These are phyloP conservation scores for Macrophya alboannulata DNA, from an alignment of 2,888 invertebrate species.

Conservation along the genomic window DNA sequence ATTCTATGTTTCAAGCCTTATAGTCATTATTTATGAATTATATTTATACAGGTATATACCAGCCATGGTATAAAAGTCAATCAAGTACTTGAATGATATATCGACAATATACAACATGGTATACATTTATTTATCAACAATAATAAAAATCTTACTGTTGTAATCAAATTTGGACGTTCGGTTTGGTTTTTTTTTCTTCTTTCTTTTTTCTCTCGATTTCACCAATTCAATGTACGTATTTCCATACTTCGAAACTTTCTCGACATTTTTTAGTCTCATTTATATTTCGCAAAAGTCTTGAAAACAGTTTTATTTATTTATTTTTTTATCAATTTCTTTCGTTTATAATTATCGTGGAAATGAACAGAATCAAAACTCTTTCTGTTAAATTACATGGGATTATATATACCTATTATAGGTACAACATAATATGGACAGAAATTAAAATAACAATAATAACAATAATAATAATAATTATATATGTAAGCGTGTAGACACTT, in stretches of 20 bases:
- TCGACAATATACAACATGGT: too few species aligned
- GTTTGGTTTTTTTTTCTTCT: too few species aligned
- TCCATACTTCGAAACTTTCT: too few species aligned
- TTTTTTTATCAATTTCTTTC: too few species aligned
- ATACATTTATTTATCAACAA: too few species aligned
- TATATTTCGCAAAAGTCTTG: too few species aligned
- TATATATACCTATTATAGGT: not conserved
- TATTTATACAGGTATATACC: not conserved
- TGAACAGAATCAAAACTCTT: not conserved
- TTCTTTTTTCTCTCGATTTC: too few species aligned
- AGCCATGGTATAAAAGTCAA: too few species aligned
- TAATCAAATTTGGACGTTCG: too few species aligned
- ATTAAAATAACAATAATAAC: not conserved
- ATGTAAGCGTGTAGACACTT: not conserved
- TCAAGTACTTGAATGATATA: not conserved
- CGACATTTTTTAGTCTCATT: too few species aligned
- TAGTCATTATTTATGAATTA: not conserved
- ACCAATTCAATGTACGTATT: too few species aligned
- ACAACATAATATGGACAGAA: not conserved
- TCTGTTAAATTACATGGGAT: constrained; percentile 1
- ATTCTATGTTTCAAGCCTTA: not conserved
- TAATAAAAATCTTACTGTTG: too few species aligned
- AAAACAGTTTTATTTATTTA: not conserved
- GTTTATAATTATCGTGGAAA: not conserved
- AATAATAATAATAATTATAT: not conserved